Evolutionary conservation across 2,113 vertebrate genomes (phyloP), one percentile per base, ranked within the genome.

Genomic region (Podarcis raffonei): DNA sequence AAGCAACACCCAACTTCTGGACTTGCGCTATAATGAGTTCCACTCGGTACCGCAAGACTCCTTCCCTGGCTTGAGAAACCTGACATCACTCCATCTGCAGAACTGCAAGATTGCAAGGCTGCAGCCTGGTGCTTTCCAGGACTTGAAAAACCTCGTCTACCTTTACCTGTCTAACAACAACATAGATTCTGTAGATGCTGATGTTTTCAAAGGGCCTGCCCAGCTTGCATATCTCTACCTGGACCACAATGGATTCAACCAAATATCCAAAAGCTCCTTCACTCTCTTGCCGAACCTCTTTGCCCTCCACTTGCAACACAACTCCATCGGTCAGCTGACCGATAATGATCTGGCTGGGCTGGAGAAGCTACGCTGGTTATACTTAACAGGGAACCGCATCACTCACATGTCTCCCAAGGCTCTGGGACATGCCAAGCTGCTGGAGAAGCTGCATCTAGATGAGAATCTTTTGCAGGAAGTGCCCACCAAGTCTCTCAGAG

Each of bases 51-150:
- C 97, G 0, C 91, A 91, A 0, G 97, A 94, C 0, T 97, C 98
- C 91, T 99, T 99, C 88, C 96, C 95, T 0, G 96, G 97, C 22
- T 90, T 98, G 39, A 87, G 95, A 77, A 94, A 94, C 69, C 96
- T 99, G 22, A 96, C 98, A 83, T 99, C 98, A 0, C 96, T 99
- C 74, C 98, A 99, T 83, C 95, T 99, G 89, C 99, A 99, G 95
- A 95, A 93, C 94, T 98, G 98, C 84, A 89, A 94, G 92, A 97
- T 99, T 2, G 39, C 89, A 0, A 94, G 59, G 3, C 94, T 99
- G 89, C 97, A 96, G 13, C 93, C 92, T 0, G 96, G 98, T 0
- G 98, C 98, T 0, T 97, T 99, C 91, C 94, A 1, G 0, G 98
- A 98, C 3, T 97, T 99, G 97, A 96, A 95, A 83, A 96, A 95